Percentiles rank a stretch among this genome's conserved stretches.
phyloP scores from a whole-genome alignment of 2,888 invertebrate species.

The Rhorus exstirpatorius region DNA sequence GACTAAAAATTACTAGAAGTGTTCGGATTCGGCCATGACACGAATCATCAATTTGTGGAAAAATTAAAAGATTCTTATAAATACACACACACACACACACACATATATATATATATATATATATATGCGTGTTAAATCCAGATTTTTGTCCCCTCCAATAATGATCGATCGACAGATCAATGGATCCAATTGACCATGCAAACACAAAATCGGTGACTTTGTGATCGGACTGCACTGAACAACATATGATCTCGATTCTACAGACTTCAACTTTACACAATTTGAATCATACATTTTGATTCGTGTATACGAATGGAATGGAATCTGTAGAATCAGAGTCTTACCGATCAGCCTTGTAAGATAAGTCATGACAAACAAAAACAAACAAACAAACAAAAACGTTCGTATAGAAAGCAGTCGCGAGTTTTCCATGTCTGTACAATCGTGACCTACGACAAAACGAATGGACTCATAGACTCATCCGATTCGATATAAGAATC shows the following conservation, averaged over 20 bases:
- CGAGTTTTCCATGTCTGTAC: neutral
- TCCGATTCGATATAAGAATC: neutral
- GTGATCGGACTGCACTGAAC: no score
- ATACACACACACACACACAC: no score
- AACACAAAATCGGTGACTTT: no score
- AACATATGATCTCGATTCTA: neutral
- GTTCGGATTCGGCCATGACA: constrained; percentile 28
- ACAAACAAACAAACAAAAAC: neutral
- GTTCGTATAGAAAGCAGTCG: no score
- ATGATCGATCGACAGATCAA: neutral
- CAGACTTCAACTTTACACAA: no score
- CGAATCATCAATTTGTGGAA: constrained; percentile 22
- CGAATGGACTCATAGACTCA: neutral
- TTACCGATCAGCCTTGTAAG: neutral
- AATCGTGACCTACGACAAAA: constrained; percentile 43
- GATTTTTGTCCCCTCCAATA: neutral
- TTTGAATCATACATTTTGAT: no score
- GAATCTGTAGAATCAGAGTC: no score
- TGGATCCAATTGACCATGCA: neutral
- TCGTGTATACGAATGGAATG: no score
- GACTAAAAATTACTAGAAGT: no score
- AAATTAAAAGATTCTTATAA: constrained; percentile 9
- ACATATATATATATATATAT: no score
- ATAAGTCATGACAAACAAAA: neutral
- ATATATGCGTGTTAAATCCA: neutral